These are phyloP conservation scores for Macropus fuliginosus DNA, from an alignment of 2,797 vertebrate species.

Conservation along the genomic window DNA sequence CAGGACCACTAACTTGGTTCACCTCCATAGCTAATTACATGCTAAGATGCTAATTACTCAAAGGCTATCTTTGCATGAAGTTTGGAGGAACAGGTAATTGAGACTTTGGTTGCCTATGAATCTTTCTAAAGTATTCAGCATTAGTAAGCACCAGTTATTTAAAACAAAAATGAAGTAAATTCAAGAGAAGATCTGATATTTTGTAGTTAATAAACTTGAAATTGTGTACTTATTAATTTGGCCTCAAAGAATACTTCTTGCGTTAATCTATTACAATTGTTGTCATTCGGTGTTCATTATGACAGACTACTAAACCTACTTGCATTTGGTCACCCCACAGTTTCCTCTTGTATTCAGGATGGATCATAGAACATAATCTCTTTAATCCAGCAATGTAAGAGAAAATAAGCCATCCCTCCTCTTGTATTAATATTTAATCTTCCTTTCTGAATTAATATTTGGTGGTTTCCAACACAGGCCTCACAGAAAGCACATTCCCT, in stretches of 20 bases:
- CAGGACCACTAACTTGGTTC: constrained; percentile 50
- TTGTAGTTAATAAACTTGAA: constrained; percentile 63
- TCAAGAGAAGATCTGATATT: constrained; percentile 56
- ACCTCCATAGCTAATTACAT: constrained; percentile 54
- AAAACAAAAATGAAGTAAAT: constrained; percentile 64
- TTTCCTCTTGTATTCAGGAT: constrained; percentile 40
- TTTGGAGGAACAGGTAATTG: constrained; percentile 69
- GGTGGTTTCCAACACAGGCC: constrained; percentile 35
- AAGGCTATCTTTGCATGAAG: constrained; percentile 2
- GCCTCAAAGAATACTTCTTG: constrained; percentile 43
- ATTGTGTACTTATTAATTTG: constrained; percentile 55
- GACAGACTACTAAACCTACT: constrained; percentile 48
- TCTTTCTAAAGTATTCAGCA: constrained; percentile 61
- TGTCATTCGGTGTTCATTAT: constrained; percentile 67
- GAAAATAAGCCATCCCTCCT: constrained; percentile 28
- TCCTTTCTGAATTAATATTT: constrained; percentile 56
- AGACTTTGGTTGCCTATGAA: constrained; percentile 59
- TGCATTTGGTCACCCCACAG: constrained; percentile 51
- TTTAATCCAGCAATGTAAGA: constrained; percentile 45
- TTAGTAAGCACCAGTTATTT: constrained; percentile 76
- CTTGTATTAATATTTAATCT: constrained; percentile 69
- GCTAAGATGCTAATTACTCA: constrained; percentile 58
- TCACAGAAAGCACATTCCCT: constrained; percentile 47
- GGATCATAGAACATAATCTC: constrained; percentile 30
- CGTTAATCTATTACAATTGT: constrained; percentile 49